These are phyloP conservation scores for Eutrigla gurnardus DNA, from an alignment of 2,797 vertebrate genomes.

Conservation along the genomic window DNA sequence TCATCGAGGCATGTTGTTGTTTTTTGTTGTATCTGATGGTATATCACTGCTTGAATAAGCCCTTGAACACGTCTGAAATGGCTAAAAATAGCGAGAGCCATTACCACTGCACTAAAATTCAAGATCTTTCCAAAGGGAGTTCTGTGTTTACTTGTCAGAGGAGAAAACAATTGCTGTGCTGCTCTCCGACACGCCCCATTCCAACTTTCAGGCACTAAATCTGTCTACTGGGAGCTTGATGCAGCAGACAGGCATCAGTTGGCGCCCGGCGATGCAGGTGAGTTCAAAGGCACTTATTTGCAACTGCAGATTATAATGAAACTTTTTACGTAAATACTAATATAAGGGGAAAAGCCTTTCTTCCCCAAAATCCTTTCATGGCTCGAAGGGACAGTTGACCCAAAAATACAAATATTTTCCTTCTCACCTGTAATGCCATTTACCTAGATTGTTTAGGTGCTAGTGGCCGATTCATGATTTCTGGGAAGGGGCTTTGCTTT, in stretches of 20 bases:
- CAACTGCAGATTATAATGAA: not conserved
- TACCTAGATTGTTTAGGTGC: no score
- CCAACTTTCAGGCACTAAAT: not conserved
- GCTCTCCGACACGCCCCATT: not conserved
- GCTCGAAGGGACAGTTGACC: not conserved
- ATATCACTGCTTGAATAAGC: no score
- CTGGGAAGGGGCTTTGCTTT: no score
- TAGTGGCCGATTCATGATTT: no score
- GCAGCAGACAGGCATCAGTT: not conserved
- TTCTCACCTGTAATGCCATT: no score
- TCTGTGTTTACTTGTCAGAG: not conserved
- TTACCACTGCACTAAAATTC: not conserved
- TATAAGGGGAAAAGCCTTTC: no score
- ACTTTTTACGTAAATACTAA: no score
- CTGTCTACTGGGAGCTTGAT: not conserved
- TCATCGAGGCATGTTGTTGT: not conserved
- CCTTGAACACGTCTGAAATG: not conserved
- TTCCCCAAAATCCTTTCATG: no score
- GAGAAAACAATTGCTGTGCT: conserved; percentile 1
- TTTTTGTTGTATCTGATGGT: not conserved
- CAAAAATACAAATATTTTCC: not conserved
- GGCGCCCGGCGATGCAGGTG: not conserved
- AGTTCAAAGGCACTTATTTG: not conserved
- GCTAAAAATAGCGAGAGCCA: not conserved
- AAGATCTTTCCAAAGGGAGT: not conserved